Evolutionary conservation across 2,888 invertebrate species (phyloP).

Genomic region (Timandra comae): DNA sequence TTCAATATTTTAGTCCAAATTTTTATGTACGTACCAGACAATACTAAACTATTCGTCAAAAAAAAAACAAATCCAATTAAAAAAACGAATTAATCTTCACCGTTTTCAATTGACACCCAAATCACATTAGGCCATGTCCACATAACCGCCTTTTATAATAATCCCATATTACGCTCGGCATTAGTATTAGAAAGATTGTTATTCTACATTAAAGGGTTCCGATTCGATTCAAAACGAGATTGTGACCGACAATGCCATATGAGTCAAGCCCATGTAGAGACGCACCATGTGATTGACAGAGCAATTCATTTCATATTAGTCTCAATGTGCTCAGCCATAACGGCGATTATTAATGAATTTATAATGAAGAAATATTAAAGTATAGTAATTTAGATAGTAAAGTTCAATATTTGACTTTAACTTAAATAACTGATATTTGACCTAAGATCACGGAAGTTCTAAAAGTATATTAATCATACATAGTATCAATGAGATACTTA

Average conservation of each 20-base stretch:
- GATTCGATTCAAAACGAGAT: constrained; percentile 1
- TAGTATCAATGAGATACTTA: too few relatives aligned
- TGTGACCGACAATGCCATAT: not conserved
- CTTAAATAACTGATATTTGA: too few relatives aligned
- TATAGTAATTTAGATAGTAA: too few relatives aligned
- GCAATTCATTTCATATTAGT: constrained; percentile 29
- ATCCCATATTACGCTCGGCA: constrained; percentile 50
- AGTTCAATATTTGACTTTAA: too few relatives aligned
- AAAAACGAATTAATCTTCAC: constrained; percentile 7
- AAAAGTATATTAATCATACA: too few relatives aligned
- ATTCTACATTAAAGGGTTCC: constrained; percentile 56
- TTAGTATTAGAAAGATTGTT: constrained; percentile 67
- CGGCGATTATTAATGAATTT: constrained; percentile 39
- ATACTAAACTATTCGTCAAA: too few relatives aligned
- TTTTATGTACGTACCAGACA: too few relatives aligned
- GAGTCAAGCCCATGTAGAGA: not conserved
- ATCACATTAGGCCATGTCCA: constrained; percentile 51
- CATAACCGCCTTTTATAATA: constrained; percentile 65
- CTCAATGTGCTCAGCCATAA: constrained; percentile 37
- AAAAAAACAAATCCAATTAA: too few relatives aligned
- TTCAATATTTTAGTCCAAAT: too few relatives aligned
- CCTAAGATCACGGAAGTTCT: too few relatives aligned
- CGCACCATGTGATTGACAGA: constrained; percentile 39
- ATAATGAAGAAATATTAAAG: constrained; percentile 22
- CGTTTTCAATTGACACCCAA: constrained; percentile 28